phyloP scores from a whole-genome alignment of 2,113 vertebrate genomes.

The Ciconia boyciana region DNA sequence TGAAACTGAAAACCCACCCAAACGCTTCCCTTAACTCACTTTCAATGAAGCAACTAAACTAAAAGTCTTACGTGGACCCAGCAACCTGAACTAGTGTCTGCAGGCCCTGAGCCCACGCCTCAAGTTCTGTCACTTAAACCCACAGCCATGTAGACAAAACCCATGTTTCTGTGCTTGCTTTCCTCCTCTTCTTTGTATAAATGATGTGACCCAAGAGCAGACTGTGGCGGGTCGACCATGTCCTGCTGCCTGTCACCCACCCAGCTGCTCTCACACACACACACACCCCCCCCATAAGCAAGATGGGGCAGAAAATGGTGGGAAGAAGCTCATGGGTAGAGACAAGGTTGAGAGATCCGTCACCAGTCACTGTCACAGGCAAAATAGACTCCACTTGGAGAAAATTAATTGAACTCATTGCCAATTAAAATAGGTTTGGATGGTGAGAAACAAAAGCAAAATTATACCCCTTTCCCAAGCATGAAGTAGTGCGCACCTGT shows the following conservation, averaged over 20 bases:
- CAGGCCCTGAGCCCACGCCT: not conserved
- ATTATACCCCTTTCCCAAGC: not conserved
- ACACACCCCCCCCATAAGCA: not conserved
- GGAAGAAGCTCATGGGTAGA: not conserved
- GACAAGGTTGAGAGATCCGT: not conserved
- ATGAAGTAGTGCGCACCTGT: no score
- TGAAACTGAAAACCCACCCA: not conserved
- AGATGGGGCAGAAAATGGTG: fast-evolving
- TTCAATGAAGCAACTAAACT: not conserved
- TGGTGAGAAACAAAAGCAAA: not conserved
- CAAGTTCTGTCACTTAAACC: not conserved
- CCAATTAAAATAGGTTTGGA: not conserved
- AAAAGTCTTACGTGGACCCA: not conserved
- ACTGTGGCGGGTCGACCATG: fast-evolving
- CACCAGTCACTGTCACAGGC: fast-evolving
- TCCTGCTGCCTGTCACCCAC: not conserved
- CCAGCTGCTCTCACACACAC: not conserved
- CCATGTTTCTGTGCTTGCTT: not conserved
- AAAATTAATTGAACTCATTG: not conserved
- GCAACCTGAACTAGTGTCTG: not conserved
- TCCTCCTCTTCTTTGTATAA: not conserved
- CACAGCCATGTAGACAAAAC: not conserved
- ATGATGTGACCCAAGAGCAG: fast-evolving
- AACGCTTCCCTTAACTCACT: fast-evolving
- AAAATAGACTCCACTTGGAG: not conserved